Base-by-base conservation (phyloP, 2,113 vertebrate species). In the Oncorhynchus gorbuscha region DNA sequence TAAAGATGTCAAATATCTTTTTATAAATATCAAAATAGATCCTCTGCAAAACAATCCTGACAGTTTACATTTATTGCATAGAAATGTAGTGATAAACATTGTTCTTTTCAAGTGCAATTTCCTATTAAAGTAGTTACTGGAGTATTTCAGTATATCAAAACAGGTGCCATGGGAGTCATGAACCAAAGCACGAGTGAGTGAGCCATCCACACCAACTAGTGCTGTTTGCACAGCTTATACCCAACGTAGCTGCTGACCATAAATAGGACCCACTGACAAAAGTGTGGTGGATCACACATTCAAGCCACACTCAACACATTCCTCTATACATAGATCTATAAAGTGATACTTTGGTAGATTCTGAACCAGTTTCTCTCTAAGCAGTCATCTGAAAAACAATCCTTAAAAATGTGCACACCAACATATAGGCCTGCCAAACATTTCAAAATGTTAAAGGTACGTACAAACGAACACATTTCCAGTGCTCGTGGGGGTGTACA, bases 21-120 rank as follows among this genome's bases (percentile, higher is more conserved):
- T 66, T 35, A 95, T 97, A 98, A 98, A 98, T 98, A 98, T 74
- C 92, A 96, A 96, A 96, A 95, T 94, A 97, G 93, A 96, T 93
- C 85, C 59, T 90, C 93, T 77, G 75, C 92, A 93, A 95, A 95
- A 95, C 91, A 87, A 90, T 91, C 92, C 91, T 87, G 88, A 89
- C 91, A 91, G 88, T 89, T 89, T 30, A 85, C 84, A 78, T 88
- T 81, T 86, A 86, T 96, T 98, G 95, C 97, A 97, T 98, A 98
- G 96, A 97, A 95, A 94, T 95, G 93, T 96, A 94, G 94, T 95
- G 93, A 94, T 83, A 92, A 76, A 72, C 71, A 58, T 71, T 74
- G 26, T 16, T 78, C 71, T 22, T 76, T 77, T 84, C 81, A 86
- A 88, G 88, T 90, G 85, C 81, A 91, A 84, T 76, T 83, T 82